Conservation (phyloP, 37 sponge, comb jelly and placozoan genomes). For the Dysidea cf. avara region DNA sequence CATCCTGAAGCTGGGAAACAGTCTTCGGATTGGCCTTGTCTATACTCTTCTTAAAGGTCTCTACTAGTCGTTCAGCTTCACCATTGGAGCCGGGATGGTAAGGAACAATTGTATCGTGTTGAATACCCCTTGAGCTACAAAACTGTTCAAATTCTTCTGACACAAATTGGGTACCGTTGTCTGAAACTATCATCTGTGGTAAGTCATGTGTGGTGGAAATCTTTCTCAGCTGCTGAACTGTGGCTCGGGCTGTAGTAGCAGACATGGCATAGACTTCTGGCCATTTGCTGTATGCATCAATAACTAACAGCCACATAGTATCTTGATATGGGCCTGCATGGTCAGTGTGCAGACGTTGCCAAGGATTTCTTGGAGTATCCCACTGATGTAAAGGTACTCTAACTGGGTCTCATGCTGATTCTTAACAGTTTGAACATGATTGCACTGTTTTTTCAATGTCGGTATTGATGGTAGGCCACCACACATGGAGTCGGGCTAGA, state of each 20-base stretch:
- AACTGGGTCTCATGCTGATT: not conserved
- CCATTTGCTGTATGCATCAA: slow-evolving; percentile 4
- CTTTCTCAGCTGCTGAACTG: not conserved
- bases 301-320: not conserved
- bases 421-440: not conserved
- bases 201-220: not conserved
- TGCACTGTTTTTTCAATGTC: not conserved
- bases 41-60: not conserved
- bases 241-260: not conserved
- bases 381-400: not conserved
- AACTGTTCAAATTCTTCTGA: not conserved
- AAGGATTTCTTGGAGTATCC: not conserved
- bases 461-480: not conserved
- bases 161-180: not conserved
- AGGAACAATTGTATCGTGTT: not conserved
- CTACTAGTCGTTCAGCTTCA: not conserved
- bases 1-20: not conserved
- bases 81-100: slow-evolving; percentile 10
- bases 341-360: not conserved
- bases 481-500: not conserved
- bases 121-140: not conserved
- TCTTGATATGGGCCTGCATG: not conserved
- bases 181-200: not conserved
- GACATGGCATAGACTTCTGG: not conserved
- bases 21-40: not conserved